Evolutionary conservation across 2,113 vertebrate species (phyloP).

Genomic region (Mus pahari): DNA sequence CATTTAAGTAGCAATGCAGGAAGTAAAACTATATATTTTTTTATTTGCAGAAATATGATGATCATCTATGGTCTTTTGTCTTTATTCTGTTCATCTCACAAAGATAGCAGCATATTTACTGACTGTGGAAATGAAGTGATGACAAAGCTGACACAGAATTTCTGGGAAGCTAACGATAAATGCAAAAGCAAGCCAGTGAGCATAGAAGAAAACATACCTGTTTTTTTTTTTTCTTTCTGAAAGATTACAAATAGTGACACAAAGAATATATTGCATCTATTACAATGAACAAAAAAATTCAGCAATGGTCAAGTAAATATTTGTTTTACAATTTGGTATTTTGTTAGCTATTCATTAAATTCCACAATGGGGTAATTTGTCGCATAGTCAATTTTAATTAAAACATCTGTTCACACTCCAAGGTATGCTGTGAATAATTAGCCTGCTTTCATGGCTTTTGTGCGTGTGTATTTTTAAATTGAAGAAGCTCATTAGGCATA

Average conservation of each 20-base stretch:
- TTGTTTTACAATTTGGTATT: conserved; percentile 66
- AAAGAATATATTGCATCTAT: neutral
- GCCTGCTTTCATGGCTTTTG: conserved; percentile 47
- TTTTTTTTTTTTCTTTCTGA: neutral
- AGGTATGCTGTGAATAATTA: conserved; percentile 78
- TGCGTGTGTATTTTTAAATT: conserved; percentile 76
- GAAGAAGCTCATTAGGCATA: conserved; percentile 66
- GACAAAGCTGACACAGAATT: conserved; percentile 56
- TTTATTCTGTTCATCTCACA: conserved; percentile 42
- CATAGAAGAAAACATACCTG: neutral
- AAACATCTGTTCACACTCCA: conserved; percentile 81
- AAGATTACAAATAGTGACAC: neutral
- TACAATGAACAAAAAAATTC: conserved; percentile 30
- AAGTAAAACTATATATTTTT: conserved; percentile 26
- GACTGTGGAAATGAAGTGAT: conserved; percentile 46
- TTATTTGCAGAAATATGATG: conserved; percentile 38
- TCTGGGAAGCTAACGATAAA: conserved; percentile 40
- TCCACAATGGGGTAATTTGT: conserved; percentile 69
- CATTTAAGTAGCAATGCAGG: conserved; percentile 27
- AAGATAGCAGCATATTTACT: conserved; percentile 53
- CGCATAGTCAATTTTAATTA: conserved; percentile 82
- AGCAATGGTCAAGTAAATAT: conserved; percentile 70
- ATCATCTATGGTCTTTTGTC: neutral
- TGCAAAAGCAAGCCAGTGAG: neutral
- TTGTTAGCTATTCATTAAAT: conserved; percentile 75